A percentile compares a stretch with the other conserved stretches of the same genome.
phyloP scores from a whole-genome alignment of 2,113 vertebrate genomes.

The Gracilinanus agilis region DNA sequence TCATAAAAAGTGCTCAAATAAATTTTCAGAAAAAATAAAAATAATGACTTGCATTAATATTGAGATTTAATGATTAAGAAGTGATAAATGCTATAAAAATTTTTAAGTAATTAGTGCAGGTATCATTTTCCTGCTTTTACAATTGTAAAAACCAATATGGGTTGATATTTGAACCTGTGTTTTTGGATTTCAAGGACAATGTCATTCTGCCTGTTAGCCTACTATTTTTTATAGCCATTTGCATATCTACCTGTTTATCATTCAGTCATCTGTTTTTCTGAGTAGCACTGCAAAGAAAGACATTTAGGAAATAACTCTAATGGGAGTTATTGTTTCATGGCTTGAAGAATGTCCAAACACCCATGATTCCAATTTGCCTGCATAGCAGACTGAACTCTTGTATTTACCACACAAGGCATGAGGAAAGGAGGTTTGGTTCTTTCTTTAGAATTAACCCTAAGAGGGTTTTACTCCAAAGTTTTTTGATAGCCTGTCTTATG shows the following conservation, averaged over 20 bases:
- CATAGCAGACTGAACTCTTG: neutral
- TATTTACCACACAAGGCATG: rapidly evolving
- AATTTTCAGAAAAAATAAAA: neutral
- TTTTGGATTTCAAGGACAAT: neutral
- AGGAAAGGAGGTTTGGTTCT: neutral
- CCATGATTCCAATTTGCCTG: rapidly evolving
- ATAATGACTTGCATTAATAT: neutral
- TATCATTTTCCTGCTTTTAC: neutral
- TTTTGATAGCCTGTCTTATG: neutral
- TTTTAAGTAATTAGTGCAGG: neutral
- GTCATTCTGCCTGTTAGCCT: too few relatives aligned
- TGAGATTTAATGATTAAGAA: neutral
- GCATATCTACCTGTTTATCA: neutral
- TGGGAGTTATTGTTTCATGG: neutral
- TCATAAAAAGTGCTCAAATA: too few relatives aligned
- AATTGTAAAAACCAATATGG: neutral
- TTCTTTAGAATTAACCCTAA: neutral
- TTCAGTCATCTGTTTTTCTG: neutral
- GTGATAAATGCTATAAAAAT: neutral
- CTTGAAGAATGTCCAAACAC: too few relatives aligned
- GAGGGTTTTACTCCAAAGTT: neutral
- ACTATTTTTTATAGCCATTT: neutral
- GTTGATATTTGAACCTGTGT: neutral
- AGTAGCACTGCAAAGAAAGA: neutral
- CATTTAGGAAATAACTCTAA: neutral